These are phyloP conservation scores for Synergus umbraculus DNA, from an alignment of 2,888 invertebrate genomes.

Conservation along the genomic window DNA sequence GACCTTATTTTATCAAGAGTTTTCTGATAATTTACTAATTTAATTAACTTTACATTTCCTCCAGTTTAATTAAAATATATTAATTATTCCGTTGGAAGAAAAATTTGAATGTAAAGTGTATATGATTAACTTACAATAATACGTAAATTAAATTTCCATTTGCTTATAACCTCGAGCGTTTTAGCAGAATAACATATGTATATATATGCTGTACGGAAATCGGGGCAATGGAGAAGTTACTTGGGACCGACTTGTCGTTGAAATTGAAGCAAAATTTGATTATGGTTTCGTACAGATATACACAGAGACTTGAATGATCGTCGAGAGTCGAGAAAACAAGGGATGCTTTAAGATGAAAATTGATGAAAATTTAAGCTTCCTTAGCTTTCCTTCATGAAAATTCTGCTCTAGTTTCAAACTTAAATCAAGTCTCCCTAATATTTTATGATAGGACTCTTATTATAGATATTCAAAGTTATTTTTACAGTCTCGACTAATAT, in stretches of 20 bases:
- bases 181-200: background rate
- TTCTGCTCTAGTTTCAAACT: background rate
- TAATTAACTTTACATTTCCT: background rate
- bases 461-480: background rate
- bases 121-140: background rate
- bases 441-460: background rate
- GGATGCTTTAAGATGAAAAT: background rate
- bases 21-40: background rate
- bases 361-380: constrained; percentile 18
- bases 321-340: background rate
- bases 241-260: constrained; percentile 26
- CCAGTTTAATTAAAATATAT: too few species aligned
- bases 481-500: background rate
- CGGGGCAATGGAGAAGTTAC: background rate
- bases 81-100: background rate
- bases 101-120: background rate
- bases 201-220: background rate
- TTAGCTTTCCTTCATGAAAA: background rate
- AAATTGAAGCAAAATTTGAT: constrained; percentile 64
- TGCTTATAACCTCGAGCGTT: background rate
- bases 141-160: background rate
- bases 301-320: constrained; percentile 9
- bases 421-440: background rate
- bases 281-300: constrained; percentile 47
- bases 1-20: too few species aligned